A percentile compares a stretch with the other conserved stretches of the same genome.
Conservation (phyloP, 2,113 vertebrate species). For the Dissostichus mawsoni region DNA sequence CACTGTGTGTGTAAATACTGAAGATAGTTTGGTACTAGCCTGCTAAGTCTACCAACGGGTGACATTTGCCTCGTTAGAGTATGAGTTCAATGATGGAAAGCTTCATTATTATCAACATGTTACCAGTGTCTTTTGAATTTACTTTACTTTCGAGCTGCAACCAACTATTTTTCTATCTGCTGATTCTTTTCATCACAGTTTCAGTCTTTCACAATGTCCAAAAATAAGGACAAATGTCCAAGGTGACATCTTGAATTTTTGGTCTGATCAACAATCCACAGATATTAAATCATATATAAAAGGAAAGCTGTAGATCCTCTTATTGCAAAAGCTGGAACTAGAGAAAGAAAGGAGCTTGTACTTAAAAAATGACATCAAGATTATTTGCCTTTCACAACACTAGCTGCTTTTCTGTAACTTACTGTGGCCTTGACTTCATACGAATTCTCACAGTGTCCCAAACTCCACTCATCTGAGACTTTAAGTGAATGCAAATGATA, state of each 20-base stretch:
- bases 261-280: background rate
- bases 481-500: background rate
- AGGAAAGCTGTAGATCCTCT: background rate
- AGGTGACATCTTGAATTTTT: background rate
- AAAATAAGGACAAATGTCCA: background rate
- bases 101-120: constrained; percentile 33
- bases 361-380: background rate
- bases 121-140: background rate
- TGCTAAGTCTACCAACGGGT: background rate
- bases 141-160: background rate
- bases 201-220: background rate
- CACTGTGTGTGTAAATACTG: constrained; percentile 6
- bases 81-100: constrained; percentile 11
- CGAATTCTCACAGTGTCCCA: background rate
- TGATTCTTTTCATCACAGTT: background rate
- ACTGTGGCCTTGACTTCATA: constrained; percentile 1
- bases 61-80: constrained; percentile 10
- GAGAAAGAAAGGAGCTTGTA: background rate
- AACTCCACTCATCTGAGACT: background rate
- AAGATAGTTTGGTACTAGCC: background rate
- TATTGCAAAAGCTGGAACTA: background rate
- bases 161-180: background rate
- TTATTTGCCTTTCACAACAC: background rate
- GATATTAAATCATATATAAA: background rate
- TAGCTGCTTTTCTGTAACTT: background rate